These are phyloP conservation scores for Halcyon leucocephala DNA, from an alignment of 2,797 vertebrate species.

Conservation along the genomic window DNA sequence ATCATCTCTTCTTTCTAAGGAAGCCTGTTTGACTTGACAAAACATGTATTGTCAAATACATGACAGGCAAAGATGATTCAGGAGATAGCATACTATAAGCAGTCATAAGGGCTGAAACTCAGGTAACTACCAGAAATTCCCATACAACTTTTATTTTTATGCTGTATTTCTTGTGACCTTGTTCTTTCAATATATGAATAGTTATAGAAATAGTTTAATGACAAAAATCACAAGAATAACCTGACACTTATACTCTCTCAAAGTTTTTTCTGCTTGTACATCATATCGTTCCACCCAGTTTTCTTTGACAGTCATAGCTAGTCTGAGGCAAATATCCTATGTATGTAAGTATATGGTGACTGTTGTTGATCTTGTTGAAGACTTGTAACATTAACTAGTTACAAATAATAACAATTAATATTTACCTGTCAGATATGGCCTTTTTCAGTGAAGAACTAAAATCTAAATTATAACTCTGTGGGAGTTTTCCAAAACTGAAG, in stretches of 20 bases:
- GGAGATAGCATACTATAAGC: background rate
- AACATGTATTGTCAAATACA: background rate
- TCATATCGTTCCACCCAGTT: background rate
- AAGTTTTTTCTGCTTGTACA: background rate
- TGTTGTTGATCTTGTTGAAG: background rate
- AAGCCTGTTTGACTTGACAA: slow-evolving; percentile 15
- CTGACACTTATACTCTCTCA: background rate
- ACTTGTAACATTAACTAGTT: background rate
- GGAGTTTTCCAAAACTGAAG: background rate
- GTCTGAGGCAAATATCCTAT: background rate
- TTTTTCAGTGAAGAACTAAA: background rate
- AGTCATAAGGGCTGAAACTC: background rate
- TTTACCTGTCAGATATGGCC: background rate
- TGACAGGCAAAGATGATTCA: background rate
- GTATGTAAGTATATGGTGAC: background rate
- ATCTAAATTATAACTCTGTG: background rate
- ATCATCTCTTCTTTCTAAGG: background rate
- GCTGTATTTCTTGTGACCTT: background rate
- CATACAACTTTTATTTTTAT: background rate
- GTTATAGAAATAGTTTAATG: background rate
- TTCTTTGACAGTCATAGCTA: background rate
- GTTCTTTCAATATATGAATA: background rate
- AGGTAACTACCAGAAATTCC: background rate
- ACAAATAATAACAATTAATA: background rate
- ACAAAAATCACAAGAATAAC: background rate